These are phyloP conservation scores for Bombus pyrosoma DNA, from an alignment of 1,140 invertebrate species.

Conservation along the genomic window DNA sequence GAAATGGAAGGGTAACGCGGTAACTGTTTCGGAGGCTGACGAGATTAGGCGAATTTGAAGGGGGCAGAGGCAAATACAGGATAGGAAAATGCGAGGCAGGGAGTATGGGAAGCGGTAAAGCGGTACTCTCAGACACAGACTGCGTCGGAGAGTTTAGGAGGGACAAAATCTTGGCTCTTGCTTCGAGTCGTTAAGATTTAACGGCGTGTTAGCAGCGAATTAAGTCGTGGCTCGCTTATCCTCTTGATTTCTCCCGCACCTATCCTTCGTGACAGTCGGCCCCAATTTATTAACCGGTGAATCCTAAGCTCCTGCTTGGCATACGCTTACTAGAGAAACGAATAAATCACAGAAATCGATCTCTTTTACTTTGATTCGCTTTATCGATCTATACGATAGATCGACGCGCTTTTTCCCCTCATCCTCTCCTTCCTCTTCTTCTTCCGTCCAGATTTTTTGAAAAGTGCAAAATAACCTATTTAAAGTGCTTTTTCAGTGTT, in stretches of 20 bases:
- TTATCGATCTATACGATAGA: neutral
- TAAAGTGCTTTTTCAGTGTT: neutral
- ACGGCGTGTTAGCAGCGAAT: constrained; percentile 47
- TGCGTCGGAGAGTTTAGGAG: neutral
- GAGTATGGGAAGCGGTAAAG: constrained; percentile 4
- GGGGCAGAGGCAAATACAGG: neutral
- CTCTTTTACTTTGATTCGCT: neutral
- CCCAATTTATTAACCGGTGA: constrained; percentile 8
- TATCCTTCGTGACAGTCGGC: constrained; percentile 27
- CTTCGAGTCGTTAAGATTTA: constrained; percentile 57
- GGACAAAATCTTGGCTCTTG: constrained; percentile 48
- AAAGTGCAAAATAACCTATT: neutral
- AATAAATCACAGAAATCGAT: neutral
- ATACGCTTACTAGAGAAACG: neutral
- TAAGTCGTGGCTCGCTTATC: constrained; percentile 41
- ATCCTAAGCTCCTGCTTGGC: neutral
- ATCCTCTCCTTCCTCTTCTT: too few relatives aligned
- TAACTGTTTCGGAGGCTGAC: constrained; percentile 4
- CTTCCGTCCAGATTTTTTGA: neutral
- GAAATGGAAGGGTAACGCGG: constrained; percentile 1
- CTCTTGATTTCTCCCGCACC: constrained; percentile 22
- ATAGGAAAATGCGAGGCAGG: neutral
- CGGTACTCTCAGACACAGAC: constrained; percentile 5
- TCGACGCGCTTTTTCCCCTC: too few relatives aligned
- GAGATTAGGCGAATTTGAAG: constrained; percentile 38